A percentile compares a stretch with the other conserved stretches of the same genome.
phyloP scores from a whole-genome alignment of 2,888 invertebrate genomes.

The Periphyllus acericola region DNA sequence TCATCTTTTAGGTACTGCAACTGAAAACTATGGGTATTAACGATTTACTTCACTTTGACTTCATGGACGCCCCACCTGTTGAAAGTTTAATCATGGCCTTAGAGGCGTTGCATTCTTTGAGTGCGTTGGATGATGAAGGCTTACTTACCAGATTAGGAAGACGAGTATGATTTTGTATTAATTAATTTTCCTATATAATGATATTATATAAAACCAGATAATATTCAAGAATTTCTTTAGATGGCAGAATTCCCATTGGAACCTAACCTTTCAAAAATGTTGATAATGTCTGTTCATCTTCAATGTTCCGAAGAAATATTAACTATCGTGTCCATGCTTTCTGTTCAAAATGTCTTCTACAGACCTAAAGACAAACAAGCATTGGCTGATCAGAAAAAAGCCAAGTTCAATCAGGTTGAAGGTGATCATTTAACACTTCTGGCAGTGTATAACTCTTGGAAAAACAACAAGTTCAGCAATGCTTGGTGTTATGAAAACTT shows the following conservation, averaged over 20 bases:
- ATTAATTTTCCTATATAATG: neutral
- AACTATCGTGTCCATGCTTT: constrained; percentile 98
- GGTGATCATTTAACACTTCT: constrained; percentile 97
- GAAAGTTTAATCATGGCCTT: constrained; percentile 97
- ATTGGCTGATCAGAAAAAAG: constrained; percentile 97
- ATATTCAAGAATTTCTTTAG: constrained; percentile 67
- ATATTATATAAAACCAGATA: constrained; percentile 2
- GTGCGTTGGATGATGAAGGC: constrained; percentile 95
- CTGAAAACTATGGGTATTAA: constrained; percentile 99
- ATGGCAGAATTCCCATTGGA: constrained; percentile 99
- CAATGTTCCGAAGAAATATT: constrained; percentile 98
- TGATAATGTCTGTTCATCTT: constrained; percentile 98
- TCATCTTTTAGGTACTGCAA: constrained; percentile 77
- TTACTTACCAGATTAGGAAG: constrained; percentile 83
- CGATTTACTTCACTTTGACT: constrained; percentile 97
- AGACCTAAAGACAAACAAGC: constrained; percentile 95
- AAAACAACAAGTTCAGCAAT: constrained; percentile 98
- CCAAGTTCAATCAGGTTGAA: constrained; percentile 98
- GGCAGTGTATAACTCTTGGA: constrained; percentile 99
- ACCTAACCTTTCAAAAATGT: constrained; percentile 96
- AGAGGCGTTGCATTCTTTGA: constrained; percentile 95
- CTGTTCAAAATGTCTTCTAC: constrained; percentile 98
- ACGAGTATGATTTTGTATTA: constrained; percentile 69
- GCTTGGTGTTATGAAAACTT: constrained; percentile 99
- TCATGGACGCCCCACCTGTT: constrained; percentile 99